Evolutionary conservation across 2,888 invertebrate genomes (phyloP).

Genomic region (Chrysolina oricalcia): DNA sequence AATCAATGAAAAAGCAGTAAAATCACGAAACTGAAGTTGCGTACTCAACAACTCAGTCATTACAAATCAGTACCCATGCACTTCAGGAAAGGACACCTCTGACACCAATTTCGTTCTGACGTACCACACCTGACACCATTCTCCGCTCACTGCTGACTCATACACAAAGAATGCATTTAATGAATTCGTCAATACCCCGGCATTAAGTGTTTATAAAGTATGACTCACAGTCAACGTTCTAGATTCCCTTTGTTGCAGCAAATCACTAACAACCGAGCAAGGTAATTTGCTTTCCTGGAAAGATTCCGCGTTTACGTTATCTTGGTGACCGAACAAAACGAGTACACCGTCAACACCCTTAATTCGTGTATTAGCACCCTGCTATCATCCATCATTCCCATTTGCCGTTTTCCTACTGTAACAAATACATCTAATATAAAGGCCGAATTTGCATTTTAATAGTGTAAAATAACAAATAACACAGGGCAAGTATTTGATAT

Average conservation of each 20-base stretch:
- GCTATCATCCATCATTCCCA: conserved; percentile 15
- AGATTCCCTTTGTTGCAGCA: not conserved
- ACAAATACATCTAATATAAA: conserved; percentile 30
- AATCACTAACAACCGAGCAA: not conserved
- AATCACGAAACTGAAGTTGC: no score
- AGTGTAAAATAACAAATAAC: conserved; percentile 46
- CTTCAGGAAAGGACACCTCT: not conserved
- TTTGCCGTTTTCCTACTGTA: conserved; percentile 9
- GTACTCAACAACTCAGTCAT: no score
- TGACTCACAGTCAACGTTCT: conserved; percentile 8
- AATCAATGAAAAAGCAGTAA: no score
- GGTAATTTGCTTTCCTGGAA: conserved; percentile 8
- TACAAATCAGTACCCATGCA: no score
- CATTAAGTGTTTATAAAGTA: not conserved
- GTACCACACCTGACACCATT: not conserved
- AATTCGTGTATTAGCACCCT: conserved; percentile 19
- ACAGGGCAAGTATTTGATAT: conserved; percentile 31
- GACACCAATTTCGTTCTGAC: not conserved
- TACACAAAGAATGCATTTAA: not conserved
- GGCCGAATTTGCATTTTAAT: conserved; percentile 43
- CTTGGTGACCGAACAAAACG: conserved; percentile 10
- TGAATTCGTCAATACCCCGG: not conserved
- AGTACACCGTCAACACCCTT: conserved; percentile 1
- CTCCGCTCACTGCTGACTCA: conserved; percentile 4
- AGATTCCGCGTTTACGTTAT: conserved; percentile 14